Evolutionary conservation across 53 echinoderm and acorn worm species (phyloP), one percentile per base, ranked within the genome.

Genomic region (Echinometra lucunter): DNA sequence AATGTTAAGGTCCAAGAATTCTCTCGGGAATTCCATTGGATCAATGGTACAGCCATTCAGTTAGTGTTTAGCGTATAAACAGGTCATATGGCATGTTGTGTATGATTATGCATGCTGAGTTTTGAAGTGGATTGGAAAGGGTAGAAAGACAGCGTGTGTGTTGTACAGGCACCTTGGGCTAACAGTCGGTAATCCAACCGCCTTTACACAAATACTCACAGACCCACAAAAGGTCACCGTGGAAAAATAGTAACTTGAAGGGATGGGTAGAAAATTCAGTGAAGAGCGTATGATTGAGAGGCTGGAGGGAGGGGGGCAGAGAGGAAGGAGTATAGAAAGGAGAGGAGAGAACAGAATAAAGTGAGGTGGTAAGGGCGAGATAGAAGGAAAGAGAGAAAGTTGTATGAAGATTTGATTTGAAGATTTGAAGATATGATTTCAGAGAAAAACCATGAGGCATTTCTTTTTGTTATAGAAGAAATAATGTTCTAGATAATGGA

Each of bases 151-250:
- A 2, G 58, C 56, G 91, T 66, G 91, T 91, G 91, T 66, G 49
- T 37, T 91, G 37, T 40, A 42, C 91, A 91, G 57, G 42, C 91
- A 57, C 66, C 91, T 32, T 55, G 35, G 58, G 91, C 91, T 42
- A 66, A 57, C 40, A 37, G 66, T 57, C 91, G 34, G 91, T 63
- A 63, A 91, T 91, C 42, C 91, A 91, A 91, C 91, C 66, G 27
- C 37, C 66, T 91, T 91, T 91, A 91, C 38, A 91, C 91, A 91
- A 91, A 91, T 91, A 91, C 91, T 38, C 91, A 13, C 66, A 57
- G 57, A 58, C 91, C 91, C 91, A 49, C 57, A 57, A 58, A 91
- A 91, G 58, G 91, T 57, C 58, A 57, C 13, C 66, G 58, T 4
- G 40, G 91, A 91, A 91, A 88, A 88, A 88, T 55, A 88, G 56